Evolutionary conservation across 2,888 invertebrate species (phyloP), one percentile per base, ranked within the genome.

Genomic region (Acanthacorydalis orientalis): DNA sequence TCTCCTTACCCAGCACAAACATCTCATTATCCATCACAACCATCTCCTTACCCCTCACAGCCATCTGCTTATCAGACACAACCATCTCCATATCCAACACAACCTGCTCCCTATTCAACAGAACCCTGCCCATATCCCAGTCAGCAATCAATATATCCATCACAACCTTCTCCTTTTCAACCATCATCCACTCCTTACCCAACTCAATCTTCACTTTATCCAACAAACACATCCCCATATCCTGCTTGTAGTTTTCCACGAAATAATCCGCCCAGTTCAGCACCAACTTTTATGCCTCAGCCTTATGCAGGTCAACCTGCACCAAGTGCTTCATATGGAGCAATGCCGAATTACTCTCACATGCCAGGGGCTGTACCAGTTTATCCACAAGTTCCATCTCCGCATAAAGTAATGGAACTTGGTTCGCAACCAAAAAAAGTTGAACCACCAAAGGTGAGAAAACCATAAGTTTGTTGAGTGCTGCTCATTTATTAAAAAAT

Each of bases 1-100:
- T 52, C 60, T 42, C 65, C 66, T 46, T 68, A 68, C 56, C 67
- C 68, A 43, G 63, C 66, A 52, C 62, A 59, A 53, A 34, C 47
- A 11, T 51, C 23, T 23, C 32, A 49, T 37, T 48, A 49, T 12
- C 16, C 31, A 15, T 33, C n/a, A 42, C 31, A 23, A 10, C 12
- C 40, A 53, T 44, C 53, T n/a, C 54, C 53, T 11, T 50, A 56
- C 37, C 52, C 55, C 15, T 53, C 46, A 42, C 51, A 48, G n/a
- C 37, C 48, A 11, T 51, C 23, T 23, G 23, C 49, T 43, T 48
- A 49, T 12, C 16, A 14, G 11, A 14, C 31, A 42, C 31, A 23
- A 10, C 12, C 40, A 53, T 44, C 53, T n/a, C 54, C 55, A 7
- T 56, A 60, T 23, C 53, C 50, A 42, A 48, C 44, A 31, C 42